A percentile compares a stretch with the other conserved stretches of the same genome.
phyloP scores from a whole-genome alignment of 2,797 vertebrate genomes.

The Sebastes itinus region DNA sequence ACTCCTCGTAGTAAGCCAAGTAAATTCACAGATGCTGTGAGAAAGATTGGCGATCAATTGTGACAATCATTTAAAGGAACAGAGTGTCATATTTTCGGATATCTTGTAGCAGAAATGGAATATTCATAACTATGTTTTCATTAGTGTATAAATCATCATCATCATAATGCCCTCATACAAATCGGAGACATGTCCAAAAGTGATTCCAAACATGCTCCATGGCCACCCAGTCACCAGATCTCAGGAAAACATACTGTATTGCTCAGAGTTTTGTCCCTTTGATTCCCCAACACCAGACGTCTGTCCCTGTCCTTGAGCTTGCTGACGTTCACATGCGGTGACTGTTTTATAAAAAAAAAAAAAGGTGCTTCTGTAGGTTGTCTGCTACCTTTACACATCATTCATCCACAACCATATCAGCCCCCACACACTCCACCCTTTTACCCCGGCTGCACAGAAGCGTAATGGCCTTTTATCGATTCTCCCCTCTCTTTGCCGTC shows the following conservation, averaged over 20 bases:
- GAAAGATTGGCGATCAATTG: background rate
- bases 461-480: constrained; percentile 78
- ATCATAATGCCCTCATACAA: background rate
- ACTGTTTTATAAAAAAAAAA: constrained; percentile 40
- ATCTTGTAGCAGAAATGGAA: too few species aligned
- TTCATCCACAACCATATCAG: constrained; percentile 67
- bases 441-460: constrained; percentile 51
- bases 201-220: background rate
- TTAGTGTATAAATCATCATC: too few species aligned
- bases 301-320: constrained; percentile 61
- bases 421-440: constrained; percentile 52
- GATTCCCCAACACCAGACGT: background rate
- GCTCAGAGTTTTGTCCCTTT: constrained; percentile 15
- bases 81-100: too few species aligned
- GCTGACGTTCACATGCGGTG: constrained; percentile 15
- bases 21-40: background rate
- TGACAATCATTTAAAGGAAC: background rate
- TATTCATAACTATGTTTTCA: too few species aligned
- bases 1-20: background rate
- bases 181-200: background rate
- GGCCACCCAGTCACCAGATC: constrained; percentile 1
- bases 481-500: constrained; percentile 41
- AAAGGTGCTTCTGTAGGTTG: constrained; percentile 39
- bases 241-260: background rate
- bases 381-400: constrained; percentile 55